These are phyloP conservation scores for Drosophila fungiperda DNA, from an alignment of 2,888 invertebrate genomes.

Conservation along the genomic window DNA sequence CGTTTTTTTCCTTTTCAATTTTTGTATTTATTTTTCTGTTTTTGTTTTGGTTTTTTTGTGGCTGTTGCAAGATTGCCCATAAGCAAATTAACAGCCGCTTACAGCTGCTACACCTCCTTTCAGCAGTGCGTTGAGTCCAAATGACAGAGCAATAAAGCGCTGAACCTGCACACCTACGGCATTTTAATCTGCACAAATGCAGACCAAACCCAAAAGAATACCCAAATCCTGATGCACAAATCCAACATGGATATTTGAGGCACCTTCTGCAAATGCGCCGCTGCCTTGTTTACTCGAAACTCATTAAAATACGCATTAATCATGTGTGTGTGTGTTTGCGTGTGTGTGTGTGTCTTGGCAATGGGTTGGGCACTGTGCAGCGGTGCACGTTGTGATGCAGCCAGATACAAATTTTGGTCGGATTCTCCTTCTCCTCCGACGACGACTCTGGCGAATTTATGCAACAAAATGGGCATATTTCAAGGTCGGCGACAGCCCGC, in stretches of 20 bases:
- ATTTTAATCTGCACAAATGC: constrained; percentile 52
- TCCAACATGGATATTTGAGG: constrained; percentile 43
- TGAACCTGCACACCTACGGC: constrained; percentile 69
- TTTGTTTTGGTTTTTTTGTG: not conserved
- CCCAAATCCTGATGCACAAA: constrained; percentile 55
- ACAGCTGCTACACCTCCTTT: constrained; percentile 74
- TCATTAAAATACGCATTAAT: constrained; percentile 84
- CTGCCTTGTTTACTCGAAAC: constrained; percentile 80
- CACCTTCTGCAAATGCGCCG: constrained; percentile 50
- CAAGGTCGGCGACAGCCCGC: constrained; percentile 75
- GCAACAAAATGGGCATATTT: constrained; percentile 77
- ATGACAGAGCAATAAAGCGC: constrained; percentile 69
- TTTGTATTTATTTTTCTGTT: not conserved
- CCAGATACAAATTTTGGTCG: constrained; percentile 48
- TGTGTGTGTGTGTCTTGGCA: constrained; percentile 43
- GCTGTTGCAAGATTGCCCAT: constrained; percentile 15
- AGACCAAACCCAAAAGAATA: constrained; percentile 49
- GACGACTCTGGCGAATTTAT: constrained; percentile 68
- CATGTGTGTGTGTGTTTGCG: constrained; percentile 51
- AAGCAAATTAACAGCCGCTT: constrained; percentile 81
- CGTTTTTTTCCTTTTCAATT: not conserved
- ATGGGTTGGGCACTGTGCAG: constrained; percentile 42
- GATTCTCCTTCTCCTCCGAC: constrained; percentile 6
- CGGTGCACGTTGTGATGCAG: constrained; percentile 53
- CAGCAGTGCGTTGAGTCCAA: constrained; percentile 52